A percentile compares a stretch with the other conserved stretches of the same genome.
Evolutionary conservation across 2,888 invertebrate genomes (phyloP).

Genomic region (Drosophila kuntzei): DNA sequence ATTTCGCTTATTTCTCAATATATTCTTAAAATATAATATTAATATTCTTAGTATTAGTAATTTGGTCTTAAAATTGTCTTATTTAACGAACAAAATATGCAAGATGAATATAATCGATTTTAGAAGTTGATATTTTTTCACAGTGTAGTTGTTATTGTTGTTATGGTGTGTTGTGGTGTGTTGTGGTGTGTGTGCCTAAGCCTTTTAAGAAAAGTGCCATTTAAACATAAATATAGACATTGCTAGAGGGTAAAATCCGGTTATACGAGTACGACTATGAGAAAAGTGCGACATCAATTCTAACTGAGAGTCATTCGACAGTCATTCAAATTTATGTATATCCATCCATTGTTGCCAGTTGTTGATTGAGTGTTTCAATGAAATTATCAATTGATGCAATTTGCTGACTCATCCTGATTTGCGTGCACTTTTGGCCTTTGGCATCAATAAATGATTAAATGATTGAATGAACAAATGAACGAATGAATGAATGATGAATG

Average conservation of each 20-base stretch:
- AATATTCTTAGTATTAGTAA: too few species aligned
- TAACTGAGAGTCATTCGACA: conserved; percentile 25
- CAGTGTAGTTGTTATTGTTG: conserved; percentile 11
- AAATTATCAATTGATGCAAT: conserved; percentile 76
- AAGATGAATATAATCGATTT: too few species aligned
- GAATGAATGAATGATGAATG: conserved; percentile 31
- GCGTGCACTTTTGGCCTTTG: conserved; percentile 25
- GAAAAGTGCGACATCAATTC: conserved; percentile 13
- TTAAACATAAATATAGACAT: conserved; percentile 80
- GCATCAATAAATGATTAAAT: conserved; percentile 13
- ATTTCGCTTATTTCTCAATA: too few species aligned
- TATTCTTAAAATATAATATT: too few species aligned
- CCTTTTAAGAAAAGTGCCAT: conserved; percentile 79
- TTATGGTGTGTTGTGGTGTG: background rate
- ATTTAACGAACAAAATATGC: too few species aligned
- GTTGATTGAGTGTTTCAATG: conserved; percentile 77
- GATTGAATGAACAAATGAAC: conserved; percentile 2
- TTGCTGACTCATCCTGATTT: conserved; percentile 51
- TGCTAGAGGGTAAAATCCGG: conserved; percentile 44
- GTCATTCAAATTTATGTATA: conserved; percentile 67
- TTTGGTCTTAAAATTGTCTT: too few species aligned
- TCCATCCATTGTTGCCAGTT: conserved; percentile 68
- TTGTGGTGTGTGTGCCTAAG: conserved; percentile 55
- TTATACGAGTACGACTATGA: conserved; percentile 4
- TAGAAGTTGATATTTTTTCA: too few species aligned